Evolutionary conservation across 2,888 invertebrate genomes (phyloP).

Genomic region (Tetragnatha montana): DNA sequence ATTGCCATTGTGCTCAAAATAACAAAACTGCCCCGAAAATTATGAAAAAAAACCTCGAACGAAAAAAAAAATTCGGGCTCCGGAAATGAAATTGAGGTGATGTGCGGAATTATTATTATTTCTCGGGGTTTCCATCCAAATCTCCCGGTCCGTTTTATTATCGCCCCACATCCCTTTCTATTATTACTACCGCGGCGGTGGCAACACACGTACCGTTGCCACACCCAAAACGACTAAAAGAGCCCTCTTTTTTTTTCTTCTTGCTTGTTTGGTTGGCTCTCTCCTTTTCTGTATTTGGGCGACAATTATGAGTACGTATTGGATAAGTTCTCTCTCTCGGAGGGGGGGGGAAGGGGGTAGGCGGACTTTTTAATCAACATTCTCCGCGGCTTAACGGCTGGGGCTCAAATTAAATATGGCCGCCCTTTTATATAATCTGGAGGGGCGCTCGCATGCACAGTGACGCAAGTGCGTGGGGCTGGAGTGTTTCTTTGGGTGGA

Average conservation of each 20-base stretch:
- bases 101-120: constrained; percentile 69
- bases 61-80: constrained; percentile 38
- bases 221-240: constrained; percentile 66
- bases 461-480: constrained; percentile 25
- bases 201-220: constrained; percentile 68
- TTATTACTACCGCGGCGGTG: constrained; percentile 55
- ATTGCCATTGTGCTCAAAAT: constrained; percentile 65
- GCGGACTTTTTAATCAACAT: constrained; percentile 68
- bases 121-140: constrained; percentile 56
- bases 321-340: neutral
- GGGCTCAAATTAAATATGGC: constrained; percentile 68
- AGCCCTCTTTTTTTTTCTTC: constrained; percentile 13
- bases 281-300: constrained; percentile 52
- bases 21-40: constrained; percentile 17
- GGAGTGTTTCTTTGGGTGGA: no score
- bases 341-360: constrained; percentile 2
- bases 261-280: constrained; percentile 2
- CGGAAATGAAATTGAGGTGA: constrained; percentile 69
- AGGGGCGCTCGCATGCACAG: constrained; percentile 25
- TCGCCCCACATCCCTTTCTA: constrained; percentile 48
- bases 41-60: constrained; percentile 8
- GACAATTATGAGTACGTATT: constrained; percentile 63
- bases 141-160: constrained; percentile 51
- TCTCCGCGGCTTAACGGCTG: constrained; percentile 58
- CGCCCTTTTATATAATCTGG: constrained; percentile 58